Conservation (phyloP, 1,140 invertebrate genomes). For the Cryptotermes secundus region DNA sequence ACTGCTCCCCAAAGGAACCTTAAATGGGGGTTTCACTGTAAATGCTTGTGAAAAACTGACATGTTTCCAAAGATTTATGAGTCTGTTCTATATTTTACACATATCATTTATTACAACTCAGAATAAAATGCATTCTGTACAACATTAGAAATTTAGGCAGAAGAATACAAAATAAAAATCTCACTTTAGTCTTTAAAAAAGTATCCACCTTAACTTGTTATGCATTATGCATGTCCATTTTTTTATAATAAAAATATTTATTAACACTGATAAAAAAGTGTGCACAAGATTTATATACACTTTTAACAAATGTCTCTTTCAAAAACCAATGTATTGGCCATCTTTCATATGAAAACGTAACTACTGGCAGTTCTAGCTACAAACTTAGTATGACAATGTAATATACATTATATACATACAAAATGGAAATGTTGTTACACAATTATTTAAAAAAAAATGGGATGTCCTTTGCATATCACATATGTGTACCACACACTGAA, state of each 20-base stretch:
- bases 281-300: background rate
- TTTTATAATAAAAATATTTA: conserved; percentile 10
- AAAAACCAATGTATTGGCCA: background rate
- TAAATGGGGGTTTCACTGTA: too few relatives aligned
- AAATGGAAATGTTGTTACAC: background rate
- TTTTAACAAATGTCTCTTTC: background rate
- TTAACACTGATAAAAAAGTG: background rate
- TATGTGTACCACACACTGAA: background rate
- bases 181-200: background rate
- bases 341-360: background rate
- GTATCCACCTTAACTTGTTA: background rate
- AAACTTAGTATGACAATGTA: background rate
- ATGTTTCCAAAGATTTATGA: too few relatives aligned
- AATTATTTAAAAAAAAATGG: background rate
- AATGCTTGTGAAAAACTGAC: too few relatives aligned
- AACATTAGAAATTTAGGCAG: conserved; percentile 8
- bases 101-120: conserved; percentile 1
- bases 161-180: background rate
- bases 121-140: background rate
- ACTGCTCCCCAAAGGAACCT: too few relatives aligned
- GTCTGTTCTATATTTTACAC: background rate
- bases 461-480: background rate
- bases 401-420: background rate
- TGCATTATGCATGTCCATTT: background rate
- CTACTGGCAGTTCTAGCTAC: background rate